phyloP scores from a whole-genome alignment of 2,888 invertebrate genomes.

The Nematopogon swammerdamellus region DNA sequence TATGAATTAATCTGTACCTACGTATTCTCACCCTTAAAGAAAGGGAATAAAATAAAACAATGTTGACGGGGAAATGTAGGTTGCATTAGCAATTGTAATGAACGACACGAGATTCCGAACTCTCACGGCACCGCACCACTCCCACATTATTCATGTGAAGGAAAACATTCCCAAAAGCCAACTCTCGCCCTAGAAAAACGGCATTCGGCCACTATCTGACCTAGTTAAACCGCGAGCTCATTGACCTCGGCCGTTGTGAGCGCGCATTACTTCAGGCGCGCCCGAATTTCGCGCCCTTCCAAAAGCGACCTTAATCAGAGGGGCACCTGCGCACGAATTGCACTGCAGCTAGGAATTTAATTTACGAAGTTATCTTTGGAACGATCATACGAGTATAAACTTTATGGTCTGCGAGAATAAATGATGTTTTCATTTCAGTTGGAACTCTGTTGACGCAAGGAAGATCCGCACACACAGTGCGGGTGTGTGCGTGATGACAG shows the following conservation, averaged over 20 bases:
- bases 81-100: too few relatives aligned
- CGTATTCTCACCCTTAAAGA: too few relatives aligned
- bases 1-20: too few relatives aligned
- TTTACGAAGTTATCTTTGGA: slow-evolving; percentile 50
- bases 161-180: slow-evolving; percentile 28
- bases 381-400: slow-evolving; percentile 48
- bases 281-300: slow-evolving; percentile 22
- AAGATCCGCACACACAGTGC: not conserved
- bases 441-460: not conserved
- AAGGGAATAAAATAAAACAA: too few relatives aligned
- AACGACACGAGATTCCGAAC: too few relatives aligned
- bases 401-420: slow-evolving; percentile 41
- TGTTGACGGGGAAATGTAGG: too few relatives aligned
- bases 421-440: slow-evolving; percentile 21
- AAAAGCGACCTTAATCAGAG: slow-evolving; percentile 8
- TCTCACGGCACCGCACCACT: too few relatives aligned
- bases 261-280: slow-evolving; percentile 42
- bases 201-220: slow-evolving; percentile 34
- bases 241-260: slow-evolving; percentile 23
- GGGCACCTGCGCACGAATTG: slow-evolving; percentile 19
- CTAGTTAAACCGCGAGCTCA: slow-evolving; percentile 31
- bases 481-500: not conserved
- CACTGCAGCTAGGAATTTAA: slow-evolving; percentile 29
- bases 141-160: slow-evolving; percentile 25
- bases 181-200: slow-evolving; percentile 32